Conservation (phyloP, 2,113 vertebrate species). For the Tinamus guttatus region DNA sequence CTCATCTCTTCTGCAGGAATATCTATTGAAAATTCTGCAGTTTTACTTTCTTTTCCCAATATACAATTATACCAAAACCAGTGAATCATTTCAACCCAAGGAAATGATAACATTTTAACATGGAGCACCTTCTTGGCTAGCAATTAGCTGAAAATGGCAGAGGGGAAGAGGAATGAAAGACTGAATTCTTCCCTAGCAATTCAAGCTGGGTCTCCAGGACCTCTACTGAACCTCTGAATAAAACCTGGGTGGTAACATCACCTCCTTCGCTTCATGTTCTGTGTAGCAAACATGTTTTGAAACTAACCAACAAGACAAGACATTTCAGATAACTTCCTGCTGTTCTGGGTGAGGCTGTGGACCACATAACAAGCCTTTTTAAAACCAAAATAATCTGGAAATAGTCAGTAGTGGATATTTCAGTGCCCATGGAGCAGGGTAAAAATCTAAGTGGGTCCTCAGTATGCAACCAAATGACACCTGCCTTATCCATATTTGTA, state of each 20-base stretch:
- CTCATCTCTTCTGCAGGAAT: not conserved
- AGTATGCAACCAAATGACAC: not conserved
- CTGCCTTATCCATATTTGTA: not conserved
- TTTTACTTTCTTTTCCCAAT: not conserved
- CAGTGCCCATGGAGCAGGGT: not conserved
- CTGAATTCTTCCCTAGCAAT: not conserved
- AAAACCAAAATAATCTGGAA: not conserved
- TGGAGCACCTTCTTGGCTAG: not conserved
- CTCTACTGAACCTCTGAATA: not conserved
- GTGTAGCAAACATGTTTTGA: not conserved
- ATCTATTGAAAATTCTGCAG: not conserved
- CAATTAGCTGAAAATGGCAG: not conserved
- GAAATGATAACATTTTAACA: not conserved
- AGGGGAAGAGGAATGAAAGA: not conserved
- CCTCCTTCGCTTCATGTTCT: not conserved
- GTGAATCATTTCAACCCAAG: not conserved
- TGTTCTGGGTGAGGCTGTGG: not conserved
- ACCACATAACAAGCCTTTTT: not conserved
- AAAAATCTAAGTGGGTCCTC: not conserved
- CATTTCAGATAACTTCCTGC: not conserved
- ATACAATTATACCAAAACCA: not conserved
- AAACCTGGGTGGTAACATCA: not conserved
- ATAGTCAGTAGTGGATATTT: not conserved
- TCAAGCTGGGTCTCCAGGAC: not conserved
- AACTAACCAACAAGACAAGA: not conserved